Conservation (phyloP, 2,113 vertebrate species). For the Orientallactaga bullata region DNA sequence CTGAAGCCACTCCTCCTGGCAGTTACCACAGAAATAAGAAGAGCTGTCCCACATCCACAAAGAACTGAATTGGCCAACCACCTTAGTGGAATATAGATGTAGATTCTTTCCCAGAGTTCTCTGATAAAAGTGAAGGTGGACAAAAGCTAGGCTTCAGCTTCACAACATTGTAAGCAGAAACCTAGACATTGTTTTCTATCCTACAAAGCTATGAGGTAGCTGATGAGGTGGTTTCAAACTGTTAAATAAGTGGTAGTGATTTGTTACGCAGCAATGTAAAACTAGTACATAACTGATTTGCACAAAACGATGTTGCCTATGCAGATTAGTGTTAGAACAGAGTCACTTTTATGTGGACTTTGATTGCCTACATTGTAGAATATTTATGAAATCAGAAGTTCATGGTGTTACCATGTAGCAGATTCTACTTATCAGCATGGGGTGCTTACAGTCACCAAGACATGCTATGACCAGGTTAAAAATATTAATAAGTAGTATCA, state of each 20-base stretch:
- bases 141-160: not conserved
- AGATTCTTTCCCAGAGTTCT: not conserved
- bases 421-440: not conserved
- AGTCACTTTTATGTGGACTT: not conserved
- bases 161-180: not conserved
- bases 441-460: not conserved
- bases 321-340: not conserved
- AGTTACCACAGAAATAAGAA: not conserved
- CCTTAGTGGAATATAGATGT: not conserved
- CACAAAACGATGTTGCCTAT: not conserved
- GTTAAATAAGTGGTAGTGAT: not conserved
- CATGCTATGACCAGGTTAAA: not conserved
- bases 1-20: not conserved
- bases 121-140: not conserved
- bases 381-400: not conserved
- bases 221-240: not conserved
- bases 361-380: not conserved
- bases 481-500: slow-evolving; percentile 22
- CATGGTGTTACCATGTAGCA: not conserved
- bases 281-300: not conserved
- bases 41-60: not conserved
- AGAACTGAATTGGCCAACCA: not conserved
- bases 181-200: not conserved
- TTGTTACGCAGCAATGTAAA: not conserved
- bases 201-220: not conserved